Conservation (phyloP, 53 echinoderm and acorn worm species). For the Hippasteria phrygiana region DNA sequence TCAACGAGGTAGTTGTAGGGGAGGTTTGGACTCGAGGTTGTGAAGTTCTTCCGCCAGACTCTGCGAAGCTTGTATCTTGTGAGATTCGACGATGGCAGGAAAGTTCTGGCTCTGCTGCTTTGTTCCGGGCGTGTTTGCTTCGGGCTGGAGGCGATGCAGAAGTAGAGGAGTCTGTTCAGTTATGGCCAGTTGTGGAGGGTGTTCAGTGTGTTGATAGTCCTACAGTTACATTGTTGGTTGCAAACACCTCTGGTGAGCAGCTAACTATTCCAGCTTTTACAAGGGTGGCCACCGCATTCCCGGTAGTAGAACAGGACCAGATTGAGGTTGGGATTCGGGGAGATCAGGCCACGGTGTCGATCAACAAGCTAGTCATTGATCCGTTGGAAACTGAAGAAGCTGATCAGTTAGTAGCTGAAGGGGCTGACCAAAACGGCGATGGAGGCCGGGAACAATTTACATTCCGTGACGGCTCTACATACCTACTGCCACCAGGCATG, state of each 20-base stretch:
- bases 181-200: not conserved
- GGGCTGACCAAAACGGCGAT: not conserved
- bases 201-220: not conserved
- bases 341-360: not conserved
- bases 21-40: not conserved
- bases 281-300: not conserved
- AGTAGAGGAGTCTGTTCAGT: too few relatives aligned
- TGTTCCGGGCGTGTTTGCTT: not conserved
- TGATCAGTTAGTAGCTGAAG: too few relatives aligned
- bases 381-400: not conserved
- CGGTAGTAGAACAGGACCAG: not conserved
- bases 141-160: not conserved
- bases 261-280: constrained; percentile 17
- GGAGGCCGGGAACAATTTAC: not conserved
- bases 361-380: not conserved
- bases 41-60: not conserved
- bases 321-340: not conserved
- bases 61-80: not conserved
- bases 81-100: not conserved
- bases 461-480: not conserved
- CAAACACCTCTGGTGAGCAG: not conserved
- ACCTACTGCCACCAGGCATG: constrained; percentile 27
- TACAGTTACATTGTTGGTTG: not conserved
- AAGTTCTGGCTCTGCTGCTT: not conserved
- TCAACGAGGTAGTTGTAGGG: not conserved